Base-by-base conservation (phyloP, 2,797 vertebrate genomes). In the Sphenodon punctatus region DNA sequence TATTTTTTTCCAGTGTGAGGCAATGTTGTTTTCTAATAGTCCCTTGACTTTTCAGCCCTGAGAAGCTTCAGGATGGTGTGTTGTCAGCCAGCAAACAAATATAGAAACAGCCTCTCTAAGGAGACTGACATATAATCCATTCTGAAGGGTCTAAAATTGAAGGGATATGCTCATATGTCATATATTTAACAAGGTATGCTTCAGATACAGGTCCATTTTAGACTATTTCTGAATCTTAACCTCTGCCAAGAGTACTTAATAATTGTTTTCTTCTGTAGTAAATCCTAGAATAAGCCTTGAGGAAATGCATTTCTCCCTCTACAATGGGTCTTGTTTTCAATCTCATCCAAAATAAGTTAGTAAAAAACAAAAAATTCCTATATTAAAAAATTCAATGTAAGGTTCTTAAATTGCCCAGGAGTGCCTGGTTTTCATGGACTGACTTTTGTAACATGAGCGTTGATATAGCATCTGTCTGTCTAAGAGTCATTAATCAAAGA, bases 241-340 rank as follows among this genome's bases (percentile, higher is more conserved):
- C 27, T 87, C 51, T 48, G 70, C 13, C 20, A 34, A 14, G 36
- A 13, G 32, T 7, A 36, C 11, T 58, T 23, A 32, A 53, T 74
- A 80, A 53, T 48, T 85, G n/a, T 67, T 43, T 39, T 74, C 84
- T 16, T 32, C 78, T 68, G n/a, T n/a, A n/a, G n/a, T n/a, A n/a
- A n/a, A n/a, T n/a, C n/a, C n/a, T n/a, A n/a, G n/a, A n/a, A n/a
- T n/a, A n/a, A n/a, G n/a, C n/a, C n/a, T n/a, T n/a, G 23, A 38
- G 6, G 17, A 39, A 39, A n/a, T 8, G 25, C 25, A 6, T 41
- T 41, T 34, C 25, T 60, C 60, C 25, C 53, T 30, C 56, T 34
- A 56, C 60, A 41, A 41, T 60, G 60, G 23, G 60, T 60, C 58
- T 41, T 38, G 41, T 60, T 60, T 39, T 38, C n/a, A 38, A 39